Percentiles rank a stretch among this genome's conserved stretches.
phyloP scores from a whole-genome alignment of 1,140 invertebrate species.

The Drosophila jambulina region DNA sequence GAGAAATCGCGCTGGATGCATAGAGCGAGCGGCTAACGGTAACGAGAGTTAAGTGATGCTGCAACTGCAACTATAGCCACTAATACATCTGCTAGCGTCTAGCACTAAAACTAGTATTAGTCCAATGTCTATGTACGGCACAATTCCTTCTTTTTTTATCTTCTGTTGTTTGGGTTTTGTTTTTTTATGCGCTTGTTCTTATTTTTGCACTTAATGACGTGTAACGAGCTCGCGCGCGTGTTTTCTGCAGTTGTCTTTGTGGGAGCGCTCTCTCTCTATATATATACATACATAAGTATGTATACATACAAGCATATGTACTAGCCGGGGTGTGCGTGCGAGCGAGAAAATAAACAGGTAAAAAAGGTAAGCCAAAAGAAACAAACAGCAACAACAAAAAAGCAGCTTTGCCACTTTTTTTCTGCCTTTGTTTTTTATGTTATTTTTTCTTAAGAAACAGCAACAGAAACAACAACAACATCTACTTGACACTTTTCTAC shows the following conservation, averaged over 20 bases:
- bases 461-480: conserved; percentile 37
- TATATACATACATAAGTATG: conserved; percentile 18
- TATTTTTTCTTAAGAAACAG: conserved; percentile 18
- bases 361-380: conserved; percentile 72
- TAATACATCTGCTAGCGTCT: conserved; percentile 24
- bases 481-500: conserved; percentile 32
- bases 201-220: conserved; percentile 81
- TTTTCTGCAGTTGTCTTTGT: conserved; percentile 57
- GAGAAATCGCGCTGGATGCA: conserved; percentile 46
- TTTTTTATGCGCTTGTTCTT: conserved; percentile 73
- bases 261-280: conserved; percentile 37
- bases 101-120: conserved; percentile 36
- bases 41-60: conserved; percentile 39
- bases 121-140: conserved; percentile 50
- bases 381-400: conserved; percentile 62
- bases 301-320: conserved; percentile 38
- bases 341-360: conserved; percentile 76
- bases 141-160: conserved; percentile 44
- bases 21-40: conserved; percentile 34
- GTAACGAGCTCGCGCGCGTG: conserved; percentile 71
- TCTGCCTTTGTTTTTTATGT: conserved; percentile 35
- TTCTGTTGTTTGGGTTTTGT: conserved; percentile 5
- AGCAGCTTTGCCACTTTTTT: conserved; percentile 78
- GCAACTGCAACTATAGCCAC: conserved; percentile 28
- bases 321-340: conserved; percentile 45